Evolutionary conservation across 2,888 invertebrate species (phyloP), one percentile per base, ranked within the genome.

Genomic region (Stomorhina lunata): DNA sequence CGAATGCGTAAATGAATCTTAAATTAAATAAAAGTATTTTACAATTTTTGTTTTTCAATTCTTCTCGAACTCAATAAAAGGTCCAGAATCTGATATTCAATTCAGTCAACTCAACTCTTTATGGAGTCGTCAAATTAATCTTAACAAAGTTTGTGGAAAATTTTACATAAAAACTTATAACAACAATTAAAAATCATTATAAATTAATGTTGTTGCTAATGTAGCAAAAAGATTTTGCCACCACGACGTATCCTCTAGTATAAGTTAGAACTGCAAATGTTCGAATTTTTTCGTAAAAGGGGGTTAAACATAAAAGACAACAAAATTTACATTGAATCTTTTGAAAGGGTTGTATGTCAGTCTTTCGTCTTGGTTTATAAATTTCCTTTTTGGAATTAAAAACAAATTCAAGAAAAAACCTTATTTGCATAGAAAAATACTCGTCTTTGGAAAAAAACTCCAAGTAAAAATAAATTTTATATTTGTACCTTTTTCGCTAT

Each of bases 341-440:
- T 29, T 34, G n/a, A 77, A 65, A 65, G 81, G 77, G 65, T 77
- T 78, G 72, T 53, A 7, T 32, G 29, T 17, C n/a, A 17, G 63
- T 43, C 34, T 32, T 17, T 57, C 43, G n/a, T n/a, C n/a, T n/a
- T n/a, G 68, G 20, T 76, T 20, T 22, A 20, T 37, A 48, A 20
- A 53, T 68, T 63, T 77, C 12, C 57, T 59, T 55, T 34, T 37
- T 20, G 12, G 40, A 9, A 43, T 32, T 59, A 32, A n/a, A 29
- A 77, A 76, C 17, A 77, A 69, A 65, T 29, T 27, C n/a, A 59
- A 55, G 68, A 48, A 72, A 50, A 78, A 75, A 71, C 43, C 45
- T 53, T 71, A 89, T 88, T 89, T 89, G 89, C 88, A 88, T 88
- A 86, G 80, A 85, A 88, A 86, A 87, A 86, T 85, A 86, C 80